A percentile compares a stretch with the other conserved stretches of the same genome.
phyloP scores from a whole-genome alignment of 1,140 invertebrate species.

The Drosophila malerkotliana region DNA sequence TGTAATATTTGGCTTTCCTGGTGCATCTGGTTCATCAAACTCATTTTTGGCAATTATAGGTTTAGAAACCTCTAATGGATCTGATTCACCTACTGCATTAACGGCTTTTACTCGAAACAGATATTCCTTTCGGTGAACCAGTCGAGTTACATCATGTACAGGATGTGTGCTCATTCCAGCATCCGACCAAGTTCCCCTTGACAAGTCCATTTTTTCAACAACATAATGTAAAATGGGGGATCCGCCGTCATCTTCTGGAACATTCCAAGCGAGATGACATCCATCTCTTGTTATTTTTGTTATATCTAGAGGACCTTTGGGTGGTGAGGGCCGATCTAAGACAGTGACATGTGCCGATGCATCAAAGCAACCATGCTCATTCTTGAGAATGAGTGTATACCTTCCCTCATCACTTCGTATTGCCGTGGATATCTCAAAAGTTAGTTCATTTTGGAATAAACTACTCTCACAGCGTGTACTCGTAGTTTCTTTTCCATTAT shows the following conservation, averaged over 20 bases:
- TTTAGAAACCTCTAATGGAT: constrained; percentile 92
- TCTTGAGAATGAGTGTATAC: constrained; percentile 93
- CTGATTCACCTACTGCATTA: constrained; percentile 97
- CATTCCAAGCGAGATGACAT: constrained; percentile 92
- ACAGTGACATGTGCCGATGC: constrained; percentile 94
- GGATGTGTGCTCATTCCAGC: constrained; percentile 94
- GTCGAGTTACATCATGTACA: constrained; percentile 92
- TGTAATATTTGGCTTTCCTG: constrained; percentile 93
- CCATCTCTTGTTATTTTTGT: constrained; percentile 95
- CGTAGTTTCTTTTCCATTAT: constrained; percentile 91
- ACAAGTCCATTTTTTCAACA: constrained; percentile 98
- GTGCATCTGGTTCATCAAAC: constrained; percentile 95
- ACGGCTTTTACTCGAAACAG: constrained; percentile 96
- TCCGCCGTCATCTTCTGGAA: constrained; percentile 95
- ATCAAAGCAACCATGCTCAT: constrained; percentile 92
- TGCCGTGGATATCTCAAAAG: constrained; percentile 94
- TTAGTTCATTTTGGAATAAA: constrained; percentile 90
- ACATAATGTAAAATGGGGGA: constrained; percentile 98
- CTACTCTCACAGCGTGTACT: constrained; percentile 89
- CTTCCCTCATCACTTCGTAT: constrained; percentile 92
- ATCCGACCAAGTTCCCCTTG: constrained; percentile 97
- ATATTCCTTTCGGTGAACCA: constrained; percentile 97
- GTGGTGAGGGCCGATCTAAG: constrained; percentile 93
- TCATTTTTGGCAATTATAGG: constrained; percentile 97
- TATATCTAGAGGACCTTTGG: constrained; percentile 94